Evolutionary conservation across 2,888 invertebrate species (phyloP), one percentile per base, ranked within the genome.

Genomic region (Ormia ochracea): DNA sequence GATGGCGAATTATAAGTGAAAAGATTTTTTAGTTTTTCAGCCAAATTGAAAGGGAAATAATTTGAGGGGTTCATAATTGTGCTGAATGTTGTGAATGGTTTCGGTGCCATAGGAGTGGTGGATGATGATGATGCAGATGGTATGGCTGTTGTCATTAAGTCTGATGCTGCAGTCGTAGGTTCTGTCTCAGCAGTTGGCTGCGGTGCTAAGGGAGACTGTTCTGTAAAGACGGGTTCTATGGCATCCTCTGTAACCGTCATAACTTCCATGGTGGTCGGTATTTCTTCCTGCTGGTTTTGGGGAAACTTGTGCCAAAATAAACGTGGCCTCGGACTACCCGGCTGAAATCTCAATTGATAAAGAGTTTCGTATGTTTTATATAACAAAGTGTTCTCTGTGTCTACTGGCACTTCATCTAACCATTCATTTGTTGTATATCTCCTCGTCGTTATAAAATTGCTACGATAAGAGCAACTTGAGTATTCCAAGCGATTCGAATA

Each of bases 51-150:
- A 10, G 75, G 73, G 36, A 76, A 73, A 7, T 52, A 23, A 17
- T 14, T 75, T 2, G 84, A 50, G 0, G 85, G 89, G 52, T 81
- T 82, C 88, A 89, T 88, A 2, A 88, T 85, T 4, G 87, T 84
- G 3, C 84, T 84, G 10, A 83, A 84, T 0, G 83, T 85, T 10
- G 83, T 86, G 3, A 81, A 70, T 0, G 43, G 78, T 43, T 43
- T 74, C 7, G 69, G 3, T 17, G 70, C 59, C 10, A 12, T 61
- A 17, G 38, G n/a, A 23, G 66, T 59, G 33, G 76, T 65, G 9
- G 77, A 33, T 3, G 78, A 33, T 12, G 78, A 36, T 10, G 63
- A 36, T 7, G 28, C 19, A 10, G 77, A 52, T 31, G 45, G 78
- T 31, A 63, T 52, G 3, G 58, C 14, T 78, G 61, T 12, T 28